A percentile compares a stretch with the other conserved stretches of the same genome.
phyloP scores from a whole-genome alignment of 1,140 invertebrate species.

The Galendromus occidentalis region DNA sequence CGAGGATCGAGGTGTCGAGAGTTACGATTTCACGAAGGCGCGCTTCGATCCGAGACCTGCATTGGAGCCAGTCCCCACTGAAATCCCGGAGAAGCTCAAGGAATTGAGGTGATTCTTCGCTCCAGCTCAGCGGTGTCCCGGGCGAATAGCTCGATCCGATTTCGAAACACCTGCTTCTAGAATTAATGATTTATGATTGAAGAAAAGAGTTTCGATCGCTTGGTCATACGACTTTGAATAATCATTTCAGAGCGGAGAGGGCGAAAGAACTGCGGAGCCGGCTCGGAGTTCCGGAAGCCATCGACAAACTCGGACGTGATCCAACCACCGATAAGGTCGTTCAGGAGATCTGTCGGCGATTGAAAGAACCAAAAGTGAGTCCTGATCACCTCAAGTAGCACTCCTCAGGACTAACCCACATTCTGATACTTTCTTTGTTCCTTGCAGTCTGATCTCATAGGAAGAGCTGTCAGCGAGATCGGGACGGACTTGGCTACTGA shows the following conservation, averaged over 20 bases:
- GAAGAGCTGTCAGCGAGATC: neutral
- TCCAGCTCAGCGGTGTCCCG: no score
- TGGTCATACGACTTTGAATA: neutral
- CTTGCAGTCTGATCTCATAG: neutral
- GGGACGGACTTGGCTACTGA: neutral
- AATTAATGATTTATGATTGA: neutral
- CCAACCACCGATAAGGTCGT: neutral
- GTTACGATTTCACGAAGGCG: neutral
- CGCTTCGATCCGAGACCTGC: neutral
- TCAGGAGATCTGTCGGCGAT: neutral
- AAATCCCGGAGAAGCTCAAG: neutral
- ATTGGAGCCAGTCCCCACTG: neutral
- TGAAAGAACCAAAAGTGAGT: conserved; percentile 3
- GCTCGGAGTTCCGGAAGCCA: neutral
- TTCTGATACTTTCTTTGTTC: neutral
- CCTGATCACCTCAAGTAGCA: no score
- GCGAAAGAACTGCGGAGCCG: neutral
- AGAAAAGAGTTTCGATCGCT: neutral
- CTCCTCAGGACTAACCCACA: no score
- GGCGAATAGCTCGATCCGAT: no score
- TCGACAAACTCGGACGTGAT: neutral
- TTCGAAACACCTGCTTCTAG: no score
- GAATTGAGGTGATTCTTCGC: neutral
- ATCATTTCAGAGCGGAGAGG: neutral
- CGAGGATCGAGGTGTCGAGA: neutral